Evolutionary conservation across 2,888 invertebrate species (phyloP), one percentile per base, ranked within the genome.

Genomic region (Notodonta ziczac): DNA sequence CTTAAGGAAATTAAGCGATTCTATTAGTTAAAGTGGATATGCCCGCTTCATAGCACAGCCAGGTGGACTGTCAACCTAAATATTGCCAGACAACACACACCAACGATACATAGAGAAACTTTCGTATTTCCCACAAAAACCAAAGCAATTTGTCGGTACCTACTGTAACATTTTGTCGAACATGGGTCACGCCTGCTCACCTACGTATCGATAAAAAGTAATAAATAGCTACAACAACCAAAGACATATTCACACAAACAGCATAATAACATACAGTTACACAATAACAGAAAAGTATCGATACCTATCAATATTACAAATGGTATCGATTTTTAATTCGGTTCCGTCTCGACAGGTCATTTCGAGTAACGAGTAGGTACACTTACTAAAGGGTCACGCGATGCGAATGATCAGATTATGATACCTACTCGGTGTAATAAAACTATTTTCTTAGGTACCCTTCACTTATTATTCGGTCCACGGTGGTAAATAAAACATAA

Each of bases 281-380:
- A 57, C 59, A 59, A 61, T 66, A 54, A 57, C 67, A 63, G 63
- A 58, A 24, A 67, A 66, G 35, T 52, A 69, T 66, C 60, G 70
- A 64, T 66, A 46, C 57, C 69, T 62, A 73, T 75, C 76, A 65
- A 71, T 67, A 66, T 66, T 65, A 76, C 63, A 66, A 75, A 77
- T 77, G 72, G 61, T 66, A 57, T 65, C 72, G 63, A 76, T 76
- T 71, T 77, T 76, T 76, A 70, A 74, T 72, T 69, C 76, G 65
- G 66, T 52, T 60, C 57, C 64, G 63, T 63, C 66, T 66, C 65
- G 74, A 68, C 74, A 70, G 74, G 73, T 69, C 69, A 72, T 74
- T 74, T 72, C 71, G 62, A 63, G 69, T 62, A 62, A 66, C 61
- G 57, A 66, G 59, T 60, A 63, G 24, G 24, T 24, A 24, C 24